phyloP scores from a whole-genome alignment of 2,797 vertebrate genomes.

The Erethizon dorsatum region DNA sequence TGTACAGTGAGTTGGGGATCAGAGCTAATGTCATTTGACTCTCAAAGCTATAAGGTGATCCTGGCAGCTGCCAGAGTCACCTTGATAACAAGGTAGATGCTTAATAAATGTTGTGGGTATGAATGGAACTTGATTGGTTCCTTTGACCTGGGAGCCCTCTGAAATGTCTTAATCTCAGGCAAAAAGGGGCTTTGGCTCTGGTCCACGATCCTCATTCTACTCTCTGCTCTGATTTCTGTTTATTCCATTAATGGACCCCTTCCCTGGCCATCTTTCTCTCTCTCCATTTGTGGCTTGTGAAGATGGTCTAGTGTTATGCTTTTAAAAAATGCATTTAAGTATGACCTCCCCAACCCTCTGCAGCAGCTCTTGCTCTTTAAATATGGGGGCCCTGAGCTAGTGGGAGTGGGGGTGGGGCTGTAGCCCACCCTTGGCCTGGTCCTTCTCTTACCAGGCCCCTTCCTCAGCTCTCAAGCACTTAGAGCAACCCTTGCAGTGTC shows the following conservation, averaged over 20 bases:
- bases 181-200: constrained; percentile 75
- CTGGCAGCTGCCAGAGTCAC: neutral
- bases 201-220: constrained; percentile 59
- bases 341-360: neutral
- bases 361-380: neutral
- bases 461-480: constrained; percentile 86
- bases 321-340: constrained; percentile 77
- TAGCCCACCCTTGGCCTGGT: constrained; percentile 37
- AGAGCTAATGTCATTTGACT: neutral
- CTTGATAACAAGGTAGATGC: neutral
- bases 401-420: neutral
- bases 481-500: constrained; percentile 87
- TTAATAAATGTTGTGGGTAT: neutral
- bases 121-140: constrained; percentile 66
- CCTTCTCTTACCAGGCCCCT: constrained; percentile 75
- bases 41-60: neutral
- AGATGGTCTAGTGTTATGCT: constrained; percentile 73
- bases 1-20: neutral
- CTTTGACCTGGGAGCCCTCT: constrained; percentile 79
- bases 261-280: neutral
- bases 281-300: constrained; percentile 48
- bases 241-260: constrained; percentile 37
- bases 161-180: constrained; percentile 82
- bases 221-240: constrained; percentile 82
- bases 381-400: constrained; percentile 58